Evolutionary conservation across 2,888 invertebrate genomes (phyloP), one percentile per base, ranked within the genome.

Genomic region (Hypena proboscidalis): DNA sequence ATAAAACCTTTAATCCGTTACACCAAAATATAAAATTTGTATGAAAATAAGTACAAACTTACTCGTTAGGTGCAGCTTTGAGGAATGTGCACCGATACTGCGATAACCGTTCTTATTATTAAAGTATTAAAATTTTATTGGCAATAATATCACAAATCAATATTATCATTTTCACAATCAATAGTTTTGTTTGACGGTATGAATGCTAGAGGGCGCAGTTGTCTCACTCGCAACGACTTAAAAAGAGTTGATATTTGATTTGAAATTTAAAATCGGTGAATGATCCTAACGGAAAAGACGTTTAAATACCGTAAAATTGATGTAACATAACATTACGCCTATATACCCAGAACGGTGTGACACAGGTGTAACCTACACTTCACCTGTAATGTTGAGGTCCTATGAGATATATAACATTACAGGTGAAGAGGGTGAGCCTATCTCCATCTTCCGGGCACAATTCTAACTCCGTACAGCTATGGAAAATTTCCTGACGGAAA

Each of bases 121-220:
- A 65, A 69, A 67, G 64, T 76, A 77, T 59, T 70, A 67, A 68
- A 78, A 72, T 73, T 74, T 70, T 83, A 83, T 84, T 85, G 83
- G 83, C 83, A 85, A 80, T 80, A 79, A 77, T 85, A 84, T 85
- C 82, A 85, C 85, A 85, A 86, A 84, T 78, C 58, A 85, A 84
- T 81, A 76, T 83, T 80, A 80, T 80, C 71, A 66, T 71, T 53
- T 58, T 58, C 56, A 54, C 58, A 54, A 53, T 59, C 47, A 54
- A 57, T 54, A 59, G 57, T 56, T 36, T 35, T 37, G 44, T 21
- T 23, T 47, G 42, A 52, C 22, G 10, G 8, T 19, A 7, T 8
- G 11, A 20, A 25, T 13, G 22, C 19, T 15, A 22, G 9, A 26
- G 40, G 36, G 25, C 19, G 31, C 36, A 34, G 11, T 25, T 13